phyloP scores from a whole-genome alignment of 2,113 vertebrate genomes.

The Psephotus haematonotus region DNA sequence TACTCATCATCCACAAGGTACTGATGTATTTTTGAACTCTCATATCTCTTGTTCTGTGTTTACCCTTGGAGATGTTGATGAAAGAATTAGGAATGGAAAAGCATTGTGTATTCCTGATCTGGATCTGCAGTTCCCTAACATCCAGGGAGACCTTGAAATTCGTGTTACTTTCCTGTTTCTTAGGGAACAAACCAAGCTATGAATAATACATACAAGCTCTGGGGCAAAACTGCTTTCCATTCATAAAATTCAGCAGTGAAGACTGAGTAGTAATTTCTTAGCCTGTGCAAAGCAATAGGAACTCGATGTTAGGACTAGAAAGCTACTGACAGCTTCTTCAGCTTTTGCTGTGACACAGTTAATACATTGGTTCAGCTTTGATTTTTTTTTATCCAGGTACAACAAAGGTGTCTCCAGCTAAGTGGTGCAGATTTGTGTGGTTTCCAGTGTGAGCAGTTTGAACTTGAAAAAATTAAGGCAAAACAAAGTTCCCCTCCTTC shows the following conservation, averaged over 20 bases:
- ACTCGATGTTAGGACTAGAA: background rate
- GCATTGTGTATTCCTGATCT: background rate
- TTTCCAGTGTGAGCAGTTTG: background rate
- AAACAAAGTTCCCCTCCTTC: background rate
- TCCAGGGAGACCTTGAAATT: background rate
- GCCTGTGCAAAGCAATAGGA: background rate
- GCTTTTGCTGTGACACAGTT: background rate
- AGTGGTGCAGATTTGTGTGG: background rate
- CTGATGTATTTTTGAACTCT: background rate
- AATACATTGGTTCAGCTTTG: background rate
- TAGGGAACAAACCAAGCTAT: background rate
- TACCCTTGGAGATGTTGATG: background rate
- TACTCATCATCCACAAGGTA: background rate
- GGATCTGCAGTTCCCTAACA: background rate
- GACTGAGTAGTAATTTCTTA: background rate
- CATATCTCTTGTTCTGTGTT: background rate
- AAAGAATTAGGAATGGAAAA: background rate
- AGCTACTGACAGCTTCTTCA: background rate
- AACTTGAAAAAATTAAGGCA: background rate
- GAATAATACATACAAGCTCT: conserved; percentile 28
- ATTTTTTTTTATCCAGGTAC: background rate
- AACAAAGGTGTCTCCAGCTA: background rate
- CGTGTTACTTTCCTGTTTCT: conserved; percentile 8
- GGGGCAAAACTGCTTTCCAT: background rate
- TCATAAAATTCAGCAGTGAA: conserved; percentile 14